Evolutionary conservation across 2,888 invertebrate species (phyloP).

Genomic region (Congeria kusceri): DNA sequence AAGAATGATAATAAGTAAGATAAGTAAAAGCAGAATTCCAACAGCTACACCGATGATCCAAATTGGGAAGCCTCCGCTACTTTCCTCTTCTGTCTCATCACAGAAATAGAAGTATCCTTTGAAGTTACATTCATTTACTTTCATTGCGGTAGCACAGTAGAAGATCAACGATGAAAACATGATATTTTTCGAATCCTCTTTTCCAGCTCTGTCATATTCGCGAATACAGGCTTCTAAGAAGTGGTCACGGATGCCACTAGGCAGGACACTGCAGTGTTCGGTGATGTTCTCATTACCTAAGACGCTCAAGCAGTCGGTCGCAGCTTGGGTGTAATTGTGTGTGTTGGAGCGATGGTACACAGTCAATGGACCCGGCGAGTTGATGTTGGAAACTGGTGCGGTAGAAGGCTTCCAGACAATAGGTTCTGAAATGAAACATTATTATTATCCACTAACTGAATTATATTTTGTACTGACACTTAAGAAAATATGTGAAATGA

Average conservation of each 20-base stretch:
- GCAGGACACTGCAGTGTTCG: constrained; percentile 47
- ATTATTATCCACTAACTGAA: no score
- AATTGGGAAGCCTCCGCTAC: constrained; percentile 9
- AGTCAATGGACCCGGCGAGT: constrained; percentile 36
- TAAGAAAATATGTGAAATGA: no score
- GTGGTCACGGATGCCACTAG: constrained; percentile 60
- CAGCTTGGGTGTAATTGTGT: constrained; percentile 35
- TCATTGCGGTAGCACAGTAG: constrained; percentile 68
- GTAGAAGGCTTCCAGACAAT: constrained; percentile 61
- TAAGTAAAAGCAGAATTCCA: constrained; percentile 16
- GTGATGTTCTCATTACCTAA: constrained; percentile 50
- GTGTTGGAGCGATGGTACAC: constrained; percentile 19
- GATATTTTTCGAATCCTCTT: constrained; percentile 44
- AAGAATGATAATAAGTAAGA: constrained; percentile 15
- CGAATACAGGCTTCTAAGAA: constrained; percentile 71
- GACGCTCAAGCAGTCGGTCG: constrained; percentile 41
- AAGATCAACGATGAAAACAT: constrained; percentile 59
- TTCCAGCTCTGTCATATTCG: constrained; percentile 54
- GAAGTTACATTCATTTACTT: constrained; percentile 67
- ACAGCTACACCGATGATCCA: constrained; percentile 32
- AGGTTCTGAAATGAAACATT: constrained; percentile 1
- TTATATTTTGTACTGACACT: no score
- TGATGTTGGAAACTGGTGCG: constrained; percentile 55
- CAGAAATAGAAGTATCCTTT: constrained; percentile 72
- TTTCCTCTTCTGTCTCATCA: constrained; percentile 17